A percentile compares a stretch with the other conserved stretches of the same genome.
Evolutionary conservation across 1,140 invertebrate species (phyloP).

Genomic region (Platyura marginata): DNA sequence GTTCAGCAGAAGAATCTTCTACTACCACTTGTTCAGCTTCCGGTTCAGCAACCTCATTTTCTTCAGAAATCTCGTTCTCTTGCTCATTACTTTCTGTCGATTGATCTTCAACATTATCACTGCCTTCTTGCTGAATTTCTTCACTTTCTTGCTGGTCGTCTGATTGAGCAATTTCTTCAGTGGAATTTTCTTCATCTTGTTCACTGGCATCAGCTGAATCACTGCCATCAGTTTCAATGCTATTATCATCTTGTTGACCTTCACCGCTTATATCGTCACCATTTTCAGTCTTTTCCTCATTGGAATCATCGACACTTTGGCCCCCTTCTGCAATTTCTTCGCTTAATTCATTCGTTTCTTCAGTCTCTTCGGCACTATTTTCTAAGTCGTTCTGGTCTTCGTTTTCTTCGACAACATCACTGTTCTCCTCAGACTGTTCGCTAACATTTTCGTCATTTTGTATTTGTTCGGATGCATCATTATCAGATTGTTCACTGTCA

Average conservation of each 20-base stretch:
- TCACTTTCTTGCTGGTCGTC: constrained; percentile 10
- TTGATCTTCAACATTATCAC: constrained; percentile 9
- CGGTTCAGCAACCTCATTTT: not conserved
- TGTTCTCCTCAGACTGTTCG: constrained; percentile 13
- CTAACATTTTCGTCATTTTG: constrained; percentile 21
- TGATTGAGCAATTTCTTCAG: constrained; percentile 8
- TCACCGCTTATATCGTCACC: not conserved
- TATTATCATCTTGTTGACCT: constrained; percentile 5
- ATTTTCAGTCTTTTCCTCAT: too few species aligned
- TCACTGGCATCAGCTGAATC: constrained; percentile 5
- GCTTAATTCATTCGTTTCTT: constrained; percentile 2
- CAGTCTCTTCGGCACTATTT: not conserved
- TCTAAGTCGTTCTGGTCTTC: not conserved
- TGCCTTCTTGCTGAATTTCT: constrained; percentile 11
- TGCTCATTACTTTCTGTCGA: constrained; percentile 8
- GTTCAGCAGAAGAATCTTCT: not conserved
- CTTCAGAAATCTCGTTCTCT: constrained; percentile 6
- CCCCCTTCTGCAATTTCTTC: too few species aligned
- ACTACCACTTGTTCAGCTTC: not conserved
- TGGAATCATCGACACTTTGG: too few species aligned
- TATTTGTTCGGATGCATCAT: constrained; percentile 10
- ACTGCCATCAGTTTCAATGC: constrained; percentile 8
- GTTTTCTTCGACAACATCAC: not conserved
- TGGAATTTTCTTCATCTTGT: constrained; percentile 4
- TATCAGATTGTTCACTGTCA: constrained; percentile 3